Conservation (phyloP, 1,140 invertebrate species). For the Centruroides sculpturatus region DNA sequence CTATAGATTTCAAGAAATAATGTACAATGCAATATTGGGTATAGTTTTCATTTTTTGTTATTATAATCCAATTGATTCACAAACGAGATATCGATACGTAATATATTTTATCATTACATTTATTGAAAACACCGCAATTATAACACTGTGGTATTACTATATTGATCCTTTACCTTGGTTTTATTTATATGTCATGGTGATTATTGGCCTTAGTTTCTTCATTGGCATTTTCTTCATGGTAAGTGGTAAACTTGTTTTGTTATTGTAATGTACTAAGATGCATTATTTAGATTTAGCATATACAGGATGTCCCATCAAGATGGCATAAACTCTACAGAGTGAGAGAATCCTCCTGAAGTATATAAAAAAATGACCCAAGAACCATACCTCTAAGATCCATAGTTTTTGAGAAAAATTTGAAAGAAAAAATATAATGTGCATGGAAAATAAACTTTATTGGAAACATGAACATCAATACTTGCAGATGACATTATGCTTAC, state of each 20-base stretch:
- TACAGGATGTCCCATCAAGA: too few relatives aligned
- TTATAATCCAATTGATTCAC: conserved; percentile 21
- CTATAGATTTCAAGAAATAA: conserved; percentile 11
- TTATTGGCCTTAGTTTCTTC: conserved; percentile 15
- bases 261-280: too few relatives aligned
- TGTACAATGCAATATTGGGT: conserved; percentile 15
- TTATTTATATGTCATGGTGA: conserved; percentile 11
- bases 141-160: conserved; percentile 16
- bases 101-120: conserved; percentile 18
- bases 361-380: too few relatives aligned
- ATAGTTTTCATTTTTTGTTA: conserved; percentile 21
- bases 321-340: too few relatives aligned
- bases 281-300: too few relatives aligned
- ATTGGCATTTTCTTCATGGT: conserved; percentile 20
- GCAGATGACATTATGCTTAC: too few relatives aligned
- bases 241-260: neutral
- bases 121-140: conserved; percentile 18
- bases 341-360: too few relatives aligned
- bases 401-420: too few relatives aligned
- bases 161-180: conserved; percentile 7
- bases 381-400: too few relatives aligned
- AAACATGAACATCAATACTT: too few relatives aligned
- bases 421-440: too few relatives aligned
- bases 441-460: too few relatives aligned
- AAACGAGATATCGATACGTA: conserved; percentile 17